Base-by-base conservation (phyloP, 2,888 invertebrate genomes). In the Latrodectus elegans region DNA sequence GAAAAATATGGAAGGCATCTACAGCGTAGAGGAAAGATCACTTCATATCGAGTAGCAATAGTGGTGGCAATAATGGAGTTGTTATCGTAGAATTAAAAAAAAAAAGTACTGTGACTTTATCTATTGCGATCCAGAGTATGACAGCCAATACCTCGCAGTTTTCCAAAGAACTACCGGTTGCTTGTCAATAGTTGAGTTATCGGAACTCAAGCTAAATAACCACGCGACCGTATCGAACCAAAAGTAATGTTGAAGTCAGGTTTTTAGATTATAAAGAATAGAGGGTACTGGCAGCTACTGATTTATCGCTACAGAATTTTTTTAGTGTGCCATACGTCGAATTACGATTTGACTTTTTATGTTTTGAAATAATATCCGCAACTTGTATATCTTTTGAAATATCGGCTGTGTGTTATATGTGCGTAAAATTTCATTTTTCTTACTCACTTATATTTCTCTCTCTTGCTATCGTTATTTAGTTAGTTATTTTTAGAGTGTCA, bases 151-250 rank as follows among this genome's bases (percentile, higher is more conserved):
- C 78, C 84, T 53, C 60, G 72, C 73, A 53, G 67, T 78, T 84
- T 72, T 72, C 78, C 73, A 51, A 78, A 84, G 84, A 77, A 65
- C 55, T 77, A 78, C 73, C 73, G 78, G 84, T 65, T 73, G 68
- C 65, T 84, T 84, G 84, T 84, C 84, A 84, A 84, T 84, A 84
- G 73, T 72, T 84, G 84, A 84, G 78, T 77, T 84, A 84, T 85
- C 74, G 79, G 84, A 79, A 79, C 74, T 79, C 78, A 79, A 83
- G 84, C 84, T 68, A 76, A 83, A 83, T 76, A 55, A 75, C 70
- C 83, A 73, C 38, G 72, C 55, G 65, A 72, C 84, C 67, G 55
- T 84, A 84, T 84, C 78, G 84, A 84, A 70, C 84, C 73, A 73
- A 71, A 84, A 72, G 83, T 76, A 70, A 70, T 60, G 83, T 51